Evolutionary conservation across 2,888 invertebrate species (phyloP), one percentile per base, ranked within the genome.

Genomic region (Limnephilus auricula): DNA sequence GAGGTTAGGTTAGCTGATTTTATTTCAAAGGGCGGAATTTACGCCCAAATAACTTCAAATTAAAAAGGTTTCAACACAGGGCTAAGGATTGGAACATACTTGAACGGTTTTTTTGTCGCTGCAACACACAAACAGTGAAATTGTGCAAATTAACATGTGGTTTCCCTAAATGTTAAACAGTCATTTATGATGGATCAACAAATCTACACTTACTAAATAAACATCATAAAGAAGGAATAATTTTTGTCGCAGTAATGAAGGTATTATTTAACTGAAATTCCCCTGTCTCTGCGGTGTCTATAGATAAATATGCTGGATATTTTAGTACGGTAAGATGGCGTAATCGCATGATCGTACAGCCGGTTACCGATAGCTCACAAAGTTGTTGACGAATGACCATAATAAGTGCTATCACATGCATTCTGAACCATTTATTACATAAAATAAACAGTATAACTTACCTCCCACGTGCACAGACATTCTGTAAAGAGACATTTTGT

Each of bases 401-500:
- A 87, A 91, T 45, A 89, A 90, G 50, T 87, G 45, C 80, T 84
- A 83, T 34, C 79, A 86, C 89, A 90, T 84, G 89, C 84, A 79
- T 87, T 88, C 65, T 65, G 79, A 90, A 88, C n/a, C 50, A 84
- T 40, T 40, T 80, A 90, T 84, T 84, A 79, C 79, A 84, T 91
- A 80, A 84, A 90, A 90, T 84, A 83, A 88, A 90, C 37, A 83
- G 79, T 86, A 94, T 94, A 94, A 96, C 96, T 96, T 96, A 96
- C 96, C 96, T 96, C 95, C 94, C 95, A 95, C 95, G 95, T 95
- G 95, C 95, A 95, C 94, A 95, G 95, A 95, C 95, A 94, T 95
- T 95, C 96, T 96, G 96, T 95, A 96, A 96, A 96, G 95, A 96
- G 96, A 96, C 95, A 95, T 96, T 95, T 95, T 95, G 95, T 95